Evolutionary conservation across 2,888 invertebrate genomes (phyloP).

Genomic region (Archips crataeganus): DNA sequence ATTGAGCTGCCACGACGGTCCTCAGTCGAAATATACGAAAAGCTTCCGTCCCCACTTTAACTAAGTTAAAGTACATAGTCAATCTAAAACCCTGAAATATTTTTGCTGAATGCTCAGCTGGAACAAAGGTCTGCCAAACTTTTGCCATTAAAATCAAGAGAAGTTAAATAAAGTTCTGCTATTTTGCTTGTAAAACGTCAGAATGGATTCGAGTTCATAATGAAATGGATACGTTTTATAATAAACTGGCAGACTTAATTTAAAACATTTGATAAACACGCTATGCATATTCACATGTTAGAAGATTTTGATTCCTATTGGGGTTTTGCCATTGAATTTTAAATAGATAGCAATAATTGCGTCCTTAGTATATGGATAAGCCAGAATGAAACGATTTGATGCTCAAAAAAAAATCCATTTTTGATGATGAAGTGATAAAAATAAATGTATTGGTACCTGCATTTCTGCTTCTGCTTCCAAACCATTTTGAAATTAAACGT

Average conservation of each 20-base stretch:
- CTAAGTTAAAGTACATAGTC: constrained; percentile 36
- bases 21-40: constrained; percentile 9
- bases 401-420: too few relatives aligned
- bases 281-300: constrained; percentile 6
- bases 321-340: background rate
- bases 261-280: constrained; percentile 1
- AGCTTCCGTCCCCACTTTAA: constrained; percentile 6
- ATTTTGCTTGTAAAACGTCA: constrained; percentile 39
- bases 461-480: too few relatives aligned
- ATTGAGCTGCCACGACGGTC: background rate
- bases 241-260: constrained; percentile 24
- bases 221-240: constrained; percentile 37
- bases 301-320: background rate
- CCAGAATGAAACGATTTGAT: too few relatives aligned
- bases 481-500: too few relatives aligned
- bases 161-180: constrained; percentile 44
- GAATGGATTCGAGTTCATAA: constrained; percentile 31
- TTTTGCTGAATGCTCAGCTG: constrained; percentile 44
- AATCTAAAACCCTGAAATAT: constrained; percentile 42
- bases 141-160: constrained; percentile 53
- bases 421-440: too few relatives aligned
- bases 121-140: constrained; percentile 50
- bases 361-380: too few relatives aligned
- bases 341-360: too few relatives aligned
- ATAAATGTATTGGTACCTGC: too few relatives aligned